Evolutionary conservation across 2,113 vertebrate genomes (phyloP).

Genomic region (Megaceryle maxima): DNA sequence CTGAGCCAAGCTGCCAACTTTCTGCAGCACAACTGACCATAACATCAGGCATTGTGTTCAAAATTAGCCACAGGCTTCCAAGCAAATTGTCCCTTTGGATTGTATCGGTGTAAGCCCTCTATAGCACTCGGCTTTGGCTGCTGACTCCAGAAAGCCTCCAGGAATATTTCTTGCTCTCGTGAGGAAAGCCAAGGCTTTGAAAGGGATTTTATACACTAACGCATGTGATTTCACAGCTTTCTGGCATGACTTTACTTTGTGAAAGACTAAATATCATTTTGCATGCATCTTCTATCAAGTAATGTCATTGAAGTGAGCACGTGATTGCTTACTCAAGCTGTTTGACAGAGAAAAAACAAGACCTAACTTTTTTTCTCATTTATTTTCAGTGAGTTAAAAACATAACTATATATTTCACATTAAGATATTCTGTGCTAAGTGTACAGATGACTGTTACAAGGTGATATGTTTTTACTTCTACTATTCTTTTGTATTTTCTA

Average conservation of each 20-base stretch:
- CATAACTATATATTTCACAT: neutral
- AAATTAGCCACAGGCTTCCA: conserved; percentile 73
- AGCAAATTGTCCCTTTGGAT: conserved; percentile 82
- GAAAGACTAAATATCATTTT: neutral
- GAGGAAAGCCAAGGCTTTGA: conserved; percentile 14
- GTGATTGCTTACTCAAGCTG: neutral
- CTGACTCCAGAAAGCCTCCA: conserved; percentile 41
- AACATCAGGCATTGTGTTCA: conserved; percentile 74
- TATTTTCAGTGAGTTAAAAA: neutral
- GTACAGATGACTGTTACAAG: neutral
- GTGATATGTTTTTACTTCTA: neutral
- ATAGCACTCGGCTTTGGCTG: conserved; percentile 31
- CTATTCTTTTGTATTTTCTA: neutral
- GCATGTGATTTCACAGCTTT: conserved; percentile 6
- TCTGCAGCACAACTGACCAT: conserved; percentile 60
- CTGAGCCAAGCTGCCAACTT: conserved; percentile 67
- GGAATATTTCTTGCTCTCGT: neutral
- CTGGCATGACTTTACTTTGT: neutral
- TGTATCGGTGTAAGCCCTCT: conserved; percentile 57
- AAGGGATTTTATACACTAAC: neutral
- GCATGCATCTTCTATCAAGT: neutral
- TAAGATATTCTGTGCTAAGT: neutral
- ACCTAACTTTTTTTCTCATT: neutral
- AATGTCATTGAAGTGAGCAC: accelerated
- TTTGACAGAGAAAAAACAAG: neutral